Conservation (phyloP, 2,113 vertebrate genomes). For the Xiphophorus hellerii region DNA sequence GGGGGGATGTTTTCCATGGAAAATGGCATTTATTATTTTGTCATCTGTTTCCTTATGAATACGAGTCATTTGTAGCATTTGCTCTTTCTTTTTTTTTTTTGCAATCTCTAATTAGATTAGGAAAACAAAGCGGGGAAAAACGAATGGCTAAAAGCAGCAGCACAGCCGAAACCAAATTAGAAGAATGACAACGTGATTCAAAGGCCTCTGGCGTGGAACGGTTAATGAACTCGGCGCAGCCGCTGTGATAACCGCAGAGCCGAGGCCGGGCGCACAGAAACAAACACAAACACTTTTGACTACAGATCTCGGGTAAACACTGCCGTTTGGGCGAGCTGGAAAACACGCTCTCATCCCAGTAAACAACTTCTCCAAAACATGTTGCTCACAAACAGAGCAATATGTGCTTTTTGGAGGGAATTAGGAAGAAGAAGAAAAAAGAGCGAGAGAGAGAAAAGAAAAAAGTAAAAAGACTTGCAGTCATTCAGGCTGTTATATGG, state of each 20-base stretch:
- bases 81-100: conserved; percentile 16
- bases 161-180: conserved; percentile 55
- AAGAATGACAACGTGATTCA: conserved; percentile 63
- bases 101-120: conserved; percentile 62
- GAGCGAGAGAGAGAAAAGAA: too few species aligned
- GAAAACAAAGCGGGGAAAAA: conserved; percentile 47
- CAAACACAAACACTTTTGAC: conserved; percentile 41
- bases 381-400: conserved; percentile 5
- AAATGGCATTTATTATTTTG: conserved; percentile 9
- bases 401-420: conserved; percentile 17
- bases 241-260: conserved; percentile 46
- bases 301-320: conserved; percentile 44
- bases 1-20: conserved; percentile 3
- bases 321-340: conserved; percentile 32
- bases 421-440: background rate
- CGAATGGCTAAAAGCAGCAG: conserved; percentile 57
- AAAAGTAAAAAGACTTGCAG: background rate
- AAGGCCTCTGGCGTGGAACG: conserved; percentile 57
- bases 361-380: conserved; percentile 21
- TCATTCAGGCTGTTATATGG: background rate
- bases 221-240: conserved; percentile 64
- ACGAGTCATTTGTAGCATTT: conserved; percentile 47
- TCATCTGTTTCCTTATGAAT: conserved; percentile 32
- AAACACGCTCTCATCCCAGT: conserved; percentile 18
- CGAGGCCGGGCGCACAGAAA: conserved; percentile 40